Conservation (phyloP, 2,888 invertebrate species). For the Vesta saturnalis region DNA sequence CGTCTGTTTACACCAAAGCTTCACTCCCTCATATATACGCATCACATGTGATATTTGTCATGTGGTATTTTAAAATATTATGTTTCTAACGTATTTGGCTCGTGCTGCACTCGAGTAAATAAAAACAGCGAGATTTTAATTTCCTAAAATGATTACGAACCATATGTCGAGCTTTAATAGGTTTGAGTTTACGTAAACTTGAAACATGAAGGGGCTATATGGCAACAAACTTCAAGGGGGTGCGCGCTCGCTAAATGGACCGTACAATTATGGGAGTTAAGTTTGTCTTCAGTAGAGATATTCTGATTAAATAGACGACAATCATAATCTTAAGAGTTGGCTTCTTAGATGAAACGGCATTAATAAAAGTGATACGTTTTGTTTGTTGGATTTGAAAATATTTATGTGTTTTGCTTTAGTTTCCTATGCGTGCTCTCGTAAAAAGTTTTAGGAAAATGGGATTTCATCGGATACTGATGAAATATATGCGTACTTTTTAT, state of each 20-base stretch:
- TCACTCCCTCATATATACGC: slow-evolving; percentile 22
- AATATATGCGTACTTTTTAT: slow-evolving; percentile 45
- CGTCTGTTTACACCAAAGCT: slow-evolving; percentile 31
- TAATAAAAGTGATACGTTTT: slow-evolving; percentile 43
- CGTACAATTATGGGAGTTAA: slow-evolving; percentile 35
- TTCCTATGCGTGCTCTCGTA: slow-evolving; percentile 38
- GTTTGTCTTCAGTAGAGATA: slow-evolving; percentile 29
- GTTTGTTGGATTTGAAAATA: slow-evolving; percentile 47
- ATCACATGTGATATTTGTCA: slow-evolving; percentile 45
- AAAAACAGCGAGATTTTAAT: slow-evolving; percentile 52
- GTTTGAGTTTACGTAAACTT: slow-evolving; percentile 27
- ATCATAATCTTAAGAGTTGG: slow-evolving; percentile 41
- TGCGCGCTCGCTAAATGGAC: slow-evolving; percentile 37
- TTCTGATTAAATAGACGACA: slow-evolving; percentile 40
- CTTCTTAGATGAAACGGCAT: slow-evolving; percentile 40
- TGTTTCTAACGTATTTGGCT: slow-evolving; percentile 55
- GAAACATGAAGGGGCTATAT: slow-evolving; percentile 21
- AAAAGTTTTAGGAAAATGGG: slow-evolving; percentile 44
- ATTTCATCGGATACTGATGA: slow-evolving; percentile 44
- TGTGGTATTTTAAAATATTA: slow-evolving; percentile 56
- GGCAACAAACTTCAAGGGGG: slow-evolving; percentile 27
- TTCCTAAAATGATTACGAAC: slow-evolving; percentile 36
- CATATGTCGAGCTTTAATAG: slow-evolving; percentile 29
- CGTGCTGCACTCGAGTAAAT: slow-evolving; percentile 53
- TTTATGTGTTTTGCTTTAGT: slow-evolving; percentile 44